A percentile compares a stretch with the other conserved stretches of the same genome.
These are phyloP conservation scores for Glyptemys insculpta DNA, from an alignment of 2,797 vertebrate genomes.

Conservation along the genomic window DNA sequence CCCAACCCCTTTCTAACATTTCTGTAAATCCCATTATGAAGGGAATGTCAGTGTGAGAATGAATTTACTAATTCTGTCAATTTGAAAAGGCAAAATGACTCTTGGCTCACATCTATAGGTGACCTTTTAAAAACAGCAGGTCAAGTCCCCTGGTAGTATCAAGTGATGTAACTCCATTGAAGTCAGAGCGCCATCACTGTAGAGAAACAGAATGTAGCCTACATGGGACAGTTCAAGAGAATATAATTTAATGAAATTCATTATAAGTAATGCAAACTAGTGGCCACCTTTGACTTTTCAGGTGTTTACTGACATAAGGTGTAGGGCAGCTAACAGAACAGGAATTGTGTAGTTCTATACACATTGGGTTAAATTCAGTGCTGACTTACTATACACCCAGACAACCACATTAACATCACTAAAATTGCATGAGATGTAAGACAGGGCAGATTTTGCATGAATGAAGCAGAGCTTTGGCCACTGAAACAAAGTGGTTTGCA, in stretches of 20 bases:
- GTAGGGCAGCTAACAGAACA: background rate
- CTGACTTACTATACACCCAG: background rate
- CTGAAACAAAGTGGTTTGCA: background rate
- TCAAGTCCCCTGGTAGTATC: conserved; percentile 33
- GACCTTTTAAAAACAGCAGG: conserved; percentile 31
- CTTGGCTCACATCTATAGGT: conserved; percentile 9
- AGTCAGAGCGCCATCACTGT: conserved; percentile 18
- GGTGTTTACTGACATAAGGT: background rate
- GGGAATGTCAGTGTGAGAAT: background rate
- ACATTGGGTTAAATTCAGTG: background rate
- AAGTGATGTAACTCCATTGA: background rate
- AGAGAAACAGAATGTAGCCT: background rate
- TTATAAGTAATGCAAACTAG: background rate
- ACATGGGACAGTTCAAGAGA: background rate
- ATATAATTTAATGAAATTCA: background rate
- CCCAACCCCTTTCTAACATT: background rate
- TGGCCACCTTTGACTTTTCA: background rate
- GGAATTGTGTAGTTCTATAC: background rate
- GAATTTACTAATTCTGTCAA: background rate
- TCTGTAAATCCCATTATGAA: conserved; percentile 47
- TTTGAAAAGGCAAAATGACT: conserved; percentile 44
- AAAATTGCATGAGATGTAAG: background rate
- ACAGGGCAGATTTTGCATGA: background rate
- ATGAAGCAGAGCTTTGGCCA: background rate
- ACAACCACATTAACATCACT: background rate